A percentile compares a stretch with the other conserved stretches of the same genome.
These are phyloP conservation scores for Cuculus canorus DNA, from an alignment of 2,797 vertebrate genomes.

Conservation along the genomic window DNA sequence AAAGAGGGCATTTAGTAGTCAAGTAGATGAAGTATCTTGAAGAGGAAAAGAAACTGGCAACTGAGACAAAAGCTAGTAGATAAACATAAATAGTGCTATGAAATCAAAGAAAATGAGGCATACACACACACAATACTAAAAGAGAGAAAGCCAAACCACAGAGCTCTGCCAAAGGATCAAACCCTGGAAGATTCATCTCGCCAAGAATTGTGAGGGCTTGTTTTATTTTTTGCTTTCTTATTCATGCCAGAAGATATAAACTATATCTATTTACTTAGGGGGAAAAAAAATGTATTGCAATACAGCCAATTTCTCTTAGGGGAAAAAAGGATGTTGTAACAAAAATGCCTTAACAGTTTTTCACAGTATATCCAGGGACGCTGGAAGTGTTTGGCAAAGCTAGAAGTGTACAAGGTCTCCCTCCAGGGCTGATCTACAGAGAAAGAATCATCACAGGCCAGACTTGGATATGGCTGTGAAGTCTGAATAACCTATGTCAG, in stretches of 20 bases:
- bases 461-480: background rate
- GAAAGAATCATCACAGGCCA: background rate
- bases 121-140: background rate
- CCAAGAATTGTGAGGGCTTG: background rate
- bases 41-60: conserved; percentile 16
- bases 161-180: conserved; percentile 27
- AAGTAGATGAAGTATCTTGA: background rate
- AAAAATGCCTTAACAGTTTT: conserved; percentile 15
- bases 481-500: background rate
- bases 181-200: background rate
- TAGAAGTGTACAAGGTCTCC: background rate
- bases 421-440: background rate
- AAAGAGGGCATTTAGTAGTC: background rate
- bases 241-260: conserved; percentile 21
- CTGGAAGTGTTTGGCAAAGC: background rate
- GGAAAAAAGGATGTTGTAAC: background rate
- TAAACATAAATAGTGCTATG: background rate
- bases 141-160: conserved; percentile 14
- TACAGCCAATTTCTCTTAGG: background rate
- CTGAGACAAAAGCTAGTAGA: conserved; percentile 6
- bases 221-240: conserved; percentile 37
- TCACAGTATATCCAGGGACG: background rate
- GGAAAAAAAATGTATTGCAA: background rate
- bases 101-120: conserved; percentile 22
- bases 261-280: conserved; percentile 14